Evolutionary conservation across 1,140 invertebrate species (phyloP), one percentile per base, ranked within the genome.

Genomic region (Lucilia sericata): DNA sequence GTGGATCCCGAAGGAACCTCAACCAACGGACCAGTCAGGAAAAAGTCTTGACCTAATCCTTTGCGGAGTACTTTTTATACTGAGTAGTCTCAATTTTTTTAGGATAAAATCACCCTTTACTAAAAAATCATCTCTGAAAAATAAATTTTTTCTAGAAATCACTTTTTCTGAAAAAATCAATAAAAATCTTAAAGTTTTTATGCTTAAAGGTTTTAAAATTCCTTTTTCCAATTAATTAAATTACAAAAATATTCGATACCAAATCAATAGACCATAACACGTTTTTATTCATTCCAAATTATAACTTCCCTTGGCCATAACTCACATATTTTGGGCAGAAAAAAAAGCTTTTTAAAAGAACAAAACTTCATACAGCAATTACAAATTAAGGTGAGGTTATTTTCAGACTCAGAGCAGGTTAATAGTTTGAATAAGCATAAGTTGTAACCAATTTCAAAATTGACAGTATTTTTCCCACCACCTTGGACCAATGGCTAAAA

Each of bases 381-480:
- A 42, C 42, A 78, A 49, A 25, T 80, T 21, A 49, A 80, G 76
- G 76, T 80, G 76, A 49, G 76, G 76, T 21, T 25, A 7, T 60
- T 17, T 5, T 17, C n/a, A n/a, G 1, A n/a, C 12, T 60, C 55
- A 21, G 65, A n/a, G 8, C 19, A 21, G 65, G 17, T 70, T 25
- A 70, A 70, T 70, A 8, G 65, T 21, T 70, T 19, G 8, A 55
- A 55, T 0, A 19, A 70, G 65, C 65, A 70, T 21, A 25, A 70
- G 51, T 14, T 17, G 17, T 55, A n/a, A 55, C 12, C 0, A 55
- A 19, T 19, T 70, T 80, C 14, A 78, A 47, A 78, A 47, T 78
- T n/a, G 30, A 21, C n/a, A 19, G 21, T 42, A 25, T 80, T 49
- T 78, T 80, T 80, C 76, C 76, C 76, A 80, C 76, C 76, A 80